phyloP scores from a whole-genome alignment of 2,797 vertebrate genomes.

The Garrulus glandarius region DNA sequence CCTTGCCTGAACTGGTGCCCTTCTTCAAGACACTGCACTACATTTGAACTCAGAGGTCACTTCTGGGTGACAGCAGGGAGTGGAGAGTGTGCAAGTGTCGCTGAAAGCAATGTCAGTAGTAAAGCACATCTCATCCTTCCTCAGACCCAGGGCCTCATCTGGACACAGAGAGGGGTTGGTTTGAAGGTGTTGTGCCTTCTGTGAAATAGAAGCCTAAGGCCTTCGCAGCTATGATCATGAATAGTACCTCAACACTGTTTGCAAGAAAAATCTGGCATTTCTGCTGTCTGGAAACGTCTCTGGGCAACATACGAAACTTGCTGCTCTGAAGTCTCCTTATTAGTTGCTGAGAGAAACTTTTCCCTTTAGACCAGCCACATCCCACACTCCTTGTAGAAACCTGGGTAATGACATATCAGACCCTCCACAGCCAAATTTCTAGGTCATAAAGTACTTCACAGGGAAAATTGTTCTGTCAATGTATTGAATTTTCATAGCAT shows the following conservation, averaged over 20 bases:
- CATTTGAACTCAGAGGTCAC: not conserved
- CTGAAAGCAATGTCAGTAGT: not conserved
- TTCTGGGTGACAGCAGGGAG: not conserved
- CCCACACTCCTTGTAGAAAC: not conserved
- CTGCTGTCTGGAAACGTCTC: not conserved
- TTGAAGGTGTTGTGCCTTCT: not conserved
- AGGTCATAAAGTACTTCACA: not conserved
- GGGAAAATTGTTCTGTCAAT: conserved; percentile 41
- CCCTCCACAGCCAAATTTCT: not conserved
- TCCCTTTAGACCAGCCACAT: not conserved
- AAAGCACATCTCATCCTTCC: not conserved
- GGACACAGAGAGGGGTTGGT: not conserved
- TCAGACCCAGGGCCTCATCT: not conserved
- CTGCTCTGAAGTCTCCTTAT: not conserved
- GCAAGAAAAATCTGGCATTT: not conserved
- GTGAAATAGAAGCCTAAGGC: not conserved
- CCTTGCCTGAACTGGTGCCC: not conserved
- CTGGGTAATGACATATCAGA: not conserved
- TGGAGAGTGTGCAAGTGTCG: rapidly evolving
- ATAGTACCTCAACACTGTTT: not conserved
- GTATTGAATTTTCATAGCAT: conserved; percentile 13
- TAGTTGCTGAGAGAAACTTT: not conserved
- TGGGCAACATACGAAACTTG: not conserved
- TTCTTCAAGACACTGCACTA: not conserved
- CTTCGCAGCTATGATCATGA: not conserved